Evolutionary conservation across 2,888 invertebrate genomes (phyloP), one percentile per base, ranked within the genome.

Genomic region (Gibbula magus): DNA sequence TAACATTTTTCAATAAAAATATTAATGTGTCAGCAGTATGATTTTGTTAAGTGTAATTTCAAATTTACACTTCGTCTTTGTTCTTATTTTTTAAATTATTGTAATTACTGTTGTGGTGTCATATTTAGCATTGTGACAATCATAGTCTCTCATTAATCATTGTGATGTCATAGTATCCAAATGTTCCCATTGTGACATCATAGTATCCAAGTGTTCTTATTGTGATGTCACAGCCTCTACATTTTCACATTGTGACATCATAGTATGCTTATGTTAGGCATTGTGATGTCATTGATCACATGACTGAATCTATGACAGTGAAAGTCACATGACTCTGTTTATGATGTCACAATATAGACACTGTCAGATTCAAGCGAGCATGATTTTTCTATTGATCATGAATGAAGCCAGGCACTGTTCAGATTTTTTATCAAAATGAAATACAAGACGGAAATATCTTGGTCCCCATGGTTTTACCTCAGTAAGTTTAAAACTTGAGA

Each of bases 401-500:
- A 39, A 13, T 20, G 3, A 51, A 29, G 35, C 4, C 3, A 73
- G 1, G 18, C 25, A 22, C 10, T 20, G 8, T 8, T 18, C 22
- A 35, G n/a, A n/a, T 29, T 13, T 56, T 32, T 32, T 7, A 35
- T 18, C 13, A 35, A 18, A n/a, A 52, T 51, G 51, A 54, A 76
- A 54, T 53, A 32, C 53, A 22, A 18, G n/a, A 29, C 54, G 32
- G 20, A 76, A 76, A 76, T 76, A 29, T 29, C 18, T n/a, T 76
- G 25, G 52, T 5, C 56, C 10, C 76, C 76, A 56, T 76, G 76
- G 76, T 25, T 76, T 51, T 76, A 76, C n/a, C 32, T 76, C 10
- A 54, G 76, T 76, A 56, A 56, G 76, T 45, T 35, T n/a, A 74
- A 35, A 35, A n/a, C n/a, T n/a, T 10, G 5, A 56, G 22, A 7